Conservation (phyloP, 2,797 vertebrate genomes). For the Melanotaenia maccullochi region DNA sequence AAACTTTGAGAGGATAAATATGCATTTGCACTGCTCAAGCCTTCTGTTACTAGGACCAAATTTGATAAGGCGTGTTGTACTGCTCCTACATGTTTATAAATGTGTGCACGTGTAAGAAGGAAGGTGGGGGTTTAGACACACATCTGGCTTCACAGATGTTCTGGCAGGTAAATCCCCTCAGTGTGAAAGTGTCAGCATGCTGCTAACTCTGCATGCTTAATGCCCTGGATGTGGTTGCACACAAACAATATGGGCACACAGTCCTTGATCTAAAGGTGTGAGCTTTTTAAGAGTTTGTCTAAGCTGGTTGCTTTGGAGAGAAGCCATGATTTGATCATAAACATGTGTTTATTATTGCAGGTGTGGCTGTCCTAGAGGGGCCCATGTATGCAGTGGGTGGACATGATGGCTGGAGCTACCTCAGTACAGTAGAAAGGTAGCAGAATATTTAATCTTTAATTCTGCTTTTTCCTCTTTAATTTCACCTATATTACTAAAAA, state of each 20-base stretch:
- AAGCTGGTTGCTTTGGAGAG: conserved; percentile 20
- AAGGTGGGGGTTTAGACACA: conserved; percentile 36
- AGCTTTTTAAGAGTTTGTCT: conserved; percentile 21
- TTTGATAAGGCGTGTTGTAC: conserved; percentile 13
- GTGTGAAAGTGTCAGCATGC: conserved; percentile 50
- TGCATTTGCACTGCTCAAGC: conserved; percentile 6
- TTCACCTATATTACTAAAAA: neutral
- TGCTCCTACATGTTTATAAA: conserved; percentile 35
- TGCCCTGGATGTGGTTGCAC: conserved; percentile 22
- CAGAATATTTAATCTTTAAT: conserved; percentile 1
- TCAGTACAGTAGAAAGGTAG: conserved; percentile 96
- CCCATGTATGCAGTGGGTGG: conserved; percentile 98
- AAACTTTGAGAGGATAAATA: neutral
- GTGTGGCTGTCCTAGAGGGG: conserved; percentile 94
- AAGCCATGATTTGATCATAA: conserved; percentile 25
- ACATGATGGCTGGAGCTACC: conserved; percentile 98
- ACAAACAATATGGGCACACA: conserved; percentile 28
- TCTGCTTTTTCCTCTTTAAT: neutral
- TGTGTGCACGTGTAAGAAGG: conserved; percentile 17
- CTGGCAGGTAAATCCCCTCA: conserved; percentile 54
- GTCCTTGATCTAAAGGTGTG: conserved; percentile 9
- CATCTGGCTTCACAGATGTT: conserved; percentile 75
- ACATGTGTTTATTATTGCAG: conserved; percentile 70
- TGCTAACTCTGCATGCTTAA: conserved; percentile 42
- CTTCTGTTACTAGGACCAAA: conserved; percentile 18